Conservation (phyloP, 2,797 vertebrate species). For the Scomberomorus guttatus region DNA sequence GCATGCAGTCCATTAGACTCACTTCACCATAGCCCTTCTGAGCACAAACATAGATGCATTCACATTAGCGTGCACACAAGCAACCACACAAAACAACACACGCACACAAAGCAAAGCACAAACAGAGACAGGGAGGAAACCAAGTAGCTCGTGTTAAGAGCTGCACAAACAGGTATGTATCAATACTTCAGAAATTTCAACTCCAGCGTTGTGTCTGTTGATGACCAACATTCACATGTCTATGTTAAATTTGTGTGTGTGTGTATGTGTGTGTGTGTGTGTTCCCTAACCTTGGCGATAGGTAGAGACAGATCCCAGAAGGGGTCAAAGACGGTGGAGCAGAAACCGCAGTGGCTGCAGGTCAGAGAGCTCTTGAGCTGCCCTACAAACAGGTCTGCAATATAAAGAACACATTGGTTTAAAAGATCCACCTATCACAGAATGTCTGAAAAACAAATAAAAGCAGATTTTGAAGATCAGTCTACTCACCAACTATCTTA, state of each 20-base stretch:
- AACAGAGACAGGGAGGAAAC: slow-evolving; percentile 48
- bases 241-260: slow-evolving; percentile 12
- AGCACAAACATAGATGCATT: slow-evolving; percentile 72
- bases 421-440: no score
- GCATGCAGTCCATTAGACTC: slow-evolving; percentile 95
- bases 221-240: slow-evolving; percentile 4
- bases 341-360: slow-evolving; percentile 94
- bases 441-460: not conserved
- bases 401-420: no score
- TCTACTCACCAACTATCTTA: slow-evolving; percentile 92
- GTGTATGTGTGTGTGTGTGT: slow-evolving; percentile 24
- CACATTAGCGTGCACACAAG: slow-evolving; percentile 56
- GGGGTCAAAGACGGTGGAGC: slow-evolving; percentile 96
- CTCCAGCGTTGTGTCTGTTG: not conserved
- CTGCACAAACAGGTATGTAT: not conserved
- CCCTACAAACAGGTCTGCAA: slow-evolving; percentile 94
- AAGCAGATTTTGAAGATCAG: not conserved
- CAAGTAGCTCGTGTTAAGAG: slow-evolving; percentile 47
- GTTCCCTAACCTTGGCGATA: slow-evolving; percentile 91
- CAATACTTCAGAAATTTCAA: no score
- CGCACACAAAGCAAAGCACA: slow-evolving; percentile 47
- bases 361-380: slow-evolving; percentile 97
- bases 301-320: slow-evolving; percentile 99
- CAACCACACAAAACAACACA: slow-evolving; percentile 27
- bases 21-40: slow-evolving; percentile 95